Evolutionary conservation across 1,140 invertebrate genomes (phyloP).

Genomic region (Scylla paramamosain): DNA sequence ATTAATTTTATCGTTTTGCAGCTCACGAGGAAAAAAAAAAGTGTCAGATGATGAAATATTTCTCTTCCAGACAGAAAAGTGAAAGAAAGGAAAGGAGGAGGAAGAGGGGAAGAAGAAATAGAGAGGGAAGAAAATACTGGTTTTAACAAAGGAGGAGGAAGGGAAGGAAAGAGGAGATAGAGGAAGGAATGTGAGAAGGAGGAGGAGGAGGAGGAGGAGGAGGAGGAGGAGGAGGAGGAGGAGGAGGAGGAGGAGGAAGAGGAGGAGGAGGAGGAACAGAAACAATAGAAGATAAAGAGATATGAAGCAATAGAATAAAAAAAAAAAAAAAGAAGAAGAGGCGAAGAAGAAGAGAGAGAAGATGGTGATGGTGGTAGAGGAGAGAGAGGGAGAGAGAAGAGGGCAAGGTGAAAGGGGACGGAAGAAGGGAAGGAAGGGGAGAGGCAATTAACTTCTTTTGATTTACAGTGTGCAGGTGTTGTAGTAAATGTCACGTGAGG

Average conservation of each 20-base stretch:
- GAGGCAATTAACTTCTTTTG: slow-evolving; percentile 11
- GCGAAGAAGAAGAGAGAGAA: neutral
- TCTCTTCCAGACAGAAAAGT: neutral
- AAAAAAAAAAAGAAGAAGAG: neutral
- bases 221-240: neutral
- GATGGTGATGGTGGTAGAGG: neutral
- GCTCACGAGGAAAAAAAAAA: neutral
- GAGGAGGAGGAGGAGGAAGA: too few species aligned
- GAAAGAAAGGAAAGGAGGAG: neutral
- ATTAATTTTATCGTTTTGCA: neutral
- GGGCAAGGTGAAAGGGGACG: neutral
- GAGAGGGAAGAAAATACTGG: neutral
- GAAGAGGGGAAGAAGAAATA: neutral
- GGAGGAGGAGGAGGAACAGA: neutral
- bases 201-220: neutral
- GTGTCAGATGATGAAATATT: neutral
- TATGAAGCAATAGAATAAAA: too few species aligned
- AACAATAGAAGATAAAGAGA: neutral
- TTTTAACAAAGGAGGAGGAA: neutral
- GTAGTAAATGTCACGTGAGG: neutral
- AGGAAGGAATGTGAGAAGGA: neutral
- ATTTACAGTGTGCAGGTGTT: neutral
- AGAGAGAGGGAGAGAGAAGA: neutral
- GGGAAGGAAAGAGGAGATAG: neutral
- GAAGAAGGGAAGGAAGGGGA: neutral